A percentile compares a stretch with the other conserved stretches of the same genome.
Conservation (phyloP, 1,140 invertebrate species). For the Sesamia nonagrioides region DNA sequence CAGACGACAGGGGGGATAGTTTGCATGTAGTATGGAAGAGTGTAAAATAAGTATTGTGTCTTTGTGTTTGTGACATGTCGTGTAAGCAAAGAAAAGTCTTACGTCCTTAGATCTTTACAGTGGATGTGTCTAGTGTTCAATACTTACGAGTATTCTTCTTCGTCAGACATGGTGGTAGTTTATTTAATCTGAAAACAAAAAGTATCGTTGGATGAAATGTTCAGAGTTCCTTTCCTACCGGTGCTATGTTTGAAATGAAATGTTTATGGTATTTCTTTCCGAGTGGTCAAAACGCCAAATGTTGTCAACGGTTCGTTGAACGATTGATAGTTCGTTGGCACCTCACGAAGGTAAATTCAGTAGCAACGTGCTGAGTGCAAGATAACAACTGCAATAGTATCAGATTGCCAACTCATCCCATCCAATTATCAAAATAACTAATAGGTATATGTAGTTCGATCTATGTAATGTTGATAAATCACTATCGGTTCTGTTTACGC, state of each 20-base stretch:
- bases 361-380: constrained; percentile 29
- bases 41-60: neutral
- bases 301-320: constrained; percentile 13
- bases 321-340: constrained; percentile 41
- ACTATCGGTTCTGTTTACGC: constrained; percentile 34
- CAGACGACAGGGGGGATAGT: constrained; percentile 8
- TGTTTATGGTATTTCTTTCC: neutral
- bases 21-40: constrained; percentile 2
- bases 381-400: constrained; percentile 17
- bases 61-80: neutral
- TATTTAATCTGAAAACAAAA: constrained; percentile 88
- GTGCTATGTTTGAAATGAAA: neutral
- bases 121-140: constrained; percentile 1
- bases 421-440: constrained; percentile 26
- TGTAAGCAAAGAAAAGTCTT: constrained; percentile 20
- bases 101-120: constrained; percentile 18
- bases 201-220: constrained; percentile 34
- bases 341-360: constrained; percentile 12
- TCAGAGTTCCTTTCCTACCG: neutral
- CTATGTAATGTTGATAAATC: constrained; percentile 25
- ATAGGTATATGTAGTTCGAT: neutral
- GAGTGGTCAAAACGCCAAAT: constrained; percentile 9
- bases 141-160: constrained; percentile 93
- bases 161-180: constrained; percentile 91
- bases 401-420: constrained; percentile 25